Percentiles rank a stretch among this genome's conserved stretches.
Conservation (phyloP, 1,140 invertebrate species). For the Belonocnema kinseyi region DNA sequence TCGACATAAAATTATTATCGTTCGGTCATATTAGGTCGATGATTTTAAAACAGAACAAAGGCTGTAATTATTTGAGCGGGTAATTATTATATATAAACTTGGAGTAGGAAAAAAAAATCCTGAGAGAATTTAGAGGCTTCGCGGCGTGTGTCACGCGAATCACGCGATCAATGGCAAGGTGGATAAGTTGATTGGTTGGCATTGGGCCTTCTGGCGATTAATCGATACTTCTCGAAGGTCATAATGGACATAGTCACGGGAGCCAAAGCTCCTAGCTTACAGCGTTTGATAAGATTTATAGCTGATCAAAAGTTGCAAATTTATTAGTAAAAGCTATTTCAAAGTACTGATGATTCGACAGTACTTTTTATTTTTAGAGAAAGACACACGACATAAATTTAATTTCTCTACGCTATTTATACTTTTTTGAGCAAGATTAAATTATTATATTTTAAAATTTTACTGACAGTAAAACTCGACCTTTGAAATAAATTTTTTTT, state of each 20-base stretch:
- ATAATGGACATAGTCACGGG: constrained; percentile 5
- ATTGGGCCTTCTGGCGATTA: constrained; percentile 20
- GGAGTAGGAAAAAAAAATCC: not conserved
- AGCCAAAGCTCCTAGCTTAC: constrained; percentile 11
- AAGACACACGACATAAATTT: not conserved
- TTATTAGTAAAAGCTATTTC: not conserved
- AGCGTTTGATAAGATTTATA: not conserved
- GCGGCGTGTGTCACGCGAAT: constrained; percentile 12
- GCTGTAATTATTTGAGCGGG: constrained; percentile 2
- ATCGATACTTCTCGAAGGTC: constrained; percentile 27
- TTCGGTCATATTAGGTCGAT: not conserved
- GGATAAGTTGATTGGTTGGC: constrained; percentile 30
- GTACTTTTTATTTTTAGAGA: not conserved
- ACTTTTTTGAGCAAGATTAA: not conserved
- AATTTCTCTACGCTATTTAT: not conserved
- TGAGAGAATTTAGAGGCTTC: constrained; percentile 14
- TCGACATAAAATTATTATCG: constrained; percentile 22
- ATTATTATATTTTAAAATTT: not conserved
- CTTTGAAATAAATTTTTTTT: not conserved
- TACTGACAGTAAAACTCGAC: not conserved
- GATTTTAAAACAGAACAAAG: not conserved
- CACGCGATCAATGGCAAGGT: constrained; percentile 29
- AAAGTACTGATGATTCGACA: not conserved
- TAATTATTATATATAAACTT: constrained; percentile 23
- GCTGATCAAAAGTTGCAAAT: constrained; percentile 22